Conservation (phyloP, 1,140 invertebrate genomes). For the Ceratitis capitata region DNA sequence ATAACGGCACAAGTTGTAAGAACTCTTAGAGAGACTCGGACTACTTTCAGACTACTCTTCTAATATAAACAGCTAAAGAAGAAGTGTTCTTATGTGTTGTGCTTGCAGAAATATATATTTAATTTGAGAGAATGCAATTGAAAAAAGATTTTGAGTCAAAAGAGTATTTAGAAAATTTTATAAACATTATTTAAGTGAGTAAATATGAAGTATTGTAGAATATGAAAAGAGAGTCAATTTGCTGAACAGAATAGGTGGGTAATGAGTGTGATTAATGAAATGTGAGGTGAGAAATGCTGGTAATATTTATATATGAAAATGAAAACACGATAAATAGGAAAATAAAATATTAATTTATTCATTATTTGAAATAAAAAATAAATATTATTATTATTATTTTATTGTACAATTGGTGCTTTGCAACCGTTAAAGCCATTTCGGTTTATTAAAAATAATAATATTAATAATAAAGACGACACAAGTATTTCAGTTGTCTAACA, state of each 20-base stretch:
- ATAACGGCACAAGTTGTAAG: background rate
- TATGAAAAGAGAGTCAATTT: background rate
- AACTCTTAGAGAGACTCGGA: too few relatives aligned
- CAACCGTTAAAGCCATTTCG: too few relatives aligned
- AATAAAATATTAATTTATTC: too few relatives aligned
- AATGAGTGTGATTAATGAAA: background rate
- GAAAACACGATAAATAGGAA: background rate
- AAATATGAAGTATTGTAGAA: background rate
- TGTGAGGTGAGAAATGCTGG: background rate
- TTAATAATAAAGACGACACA: too few relatives aligned
- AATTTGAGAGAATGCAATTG: background rate
- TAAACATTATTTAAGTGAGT: background rate
- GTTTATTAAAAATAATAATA: too few relatives aligned
- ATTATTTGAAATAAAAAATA: too few relatives aligned
- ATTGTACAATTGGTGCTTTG: too few relatives aligned
- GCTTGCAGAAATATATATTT: background rate
- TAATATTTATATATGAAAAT: background rate
- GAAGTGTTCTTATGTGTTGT: background rate
- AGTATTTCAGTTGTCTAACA: too few relatives aligned
- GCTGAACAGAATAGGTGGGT: too few relatives aligned
- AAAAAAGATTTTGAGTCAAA: background rate
- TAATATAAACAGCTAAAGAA: conserved; percentile 1
- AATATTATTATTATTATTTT: too few relatives aligned
- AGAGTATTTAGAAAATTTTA: background rate
- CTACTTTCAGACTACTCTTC: background rate